Evolutionary conservation across 2,888 invertebrate species (phyloP).

Genomic region (Eudasyphora cyanicolor): DNA sequence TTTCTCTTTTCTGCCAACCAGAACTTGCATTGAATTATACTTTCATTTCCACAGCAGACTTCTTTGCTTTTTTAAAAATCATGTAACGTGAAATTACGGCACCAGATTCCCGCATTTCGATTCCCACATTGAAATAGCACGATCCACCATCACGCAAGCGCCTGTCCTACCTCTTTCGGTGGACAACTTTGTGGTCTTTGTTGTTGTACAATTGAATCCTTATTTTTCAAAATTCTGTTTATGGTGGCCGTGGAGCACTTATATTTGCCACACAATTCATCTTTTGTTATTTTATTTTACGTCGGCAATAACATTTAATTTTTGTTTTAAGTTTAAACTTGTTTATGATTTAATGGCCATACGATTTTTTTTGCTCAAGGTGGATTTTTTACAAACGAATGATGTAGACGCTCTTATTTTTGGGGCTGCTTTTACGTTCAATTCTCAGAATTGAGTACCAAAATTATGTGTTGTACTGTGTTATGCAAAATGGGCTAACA

Average conservation of each 20-base stretch:
- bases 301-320: slow-evolving; percentile 37
- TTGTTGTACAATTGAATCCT: neutral
- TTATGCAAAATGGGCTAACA: too few relatives aligned
- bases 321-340: slow-evolving; percentile 41
- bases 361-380: too few relatives aligned
- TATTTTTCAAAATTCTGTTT: slow-evolving; percentile 19
- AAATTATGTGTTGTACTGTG: too few relatives aligned
- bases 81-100: neutral
- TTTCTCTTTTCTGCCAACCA: slow-evolving; percentile 56
- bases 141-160: too few relatives aligned
- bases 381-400: too few relatives aligned
- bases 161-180: neutral
- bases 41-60: slow-evolving; percentile 56
- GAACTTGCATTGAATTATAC: slow-evolving; percentile 49
- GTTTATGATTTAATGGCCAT: too few relatives aligned
- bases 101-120: too few relatives aligned
- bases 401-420: too few relatives aligned
- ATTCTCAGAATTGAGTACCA: too few relatives aligned
- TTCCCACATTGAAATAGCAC: too few relatives aligned
- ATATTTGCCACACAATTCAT: slow-evolving; percentile 35
- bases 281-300: slow-evolving; percentile 24
- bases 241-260: slow-evolving; percentile 40
- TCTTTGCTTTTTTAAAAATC: slow-evolving; percentile 57
- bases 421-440: too few relatives aligned
- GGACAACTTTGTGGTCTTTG: neutral